Evolutionary conservation across 2,113 vertebrate species (phyloP).

Genomic region (Gadus chalcogrammus): DNA sequence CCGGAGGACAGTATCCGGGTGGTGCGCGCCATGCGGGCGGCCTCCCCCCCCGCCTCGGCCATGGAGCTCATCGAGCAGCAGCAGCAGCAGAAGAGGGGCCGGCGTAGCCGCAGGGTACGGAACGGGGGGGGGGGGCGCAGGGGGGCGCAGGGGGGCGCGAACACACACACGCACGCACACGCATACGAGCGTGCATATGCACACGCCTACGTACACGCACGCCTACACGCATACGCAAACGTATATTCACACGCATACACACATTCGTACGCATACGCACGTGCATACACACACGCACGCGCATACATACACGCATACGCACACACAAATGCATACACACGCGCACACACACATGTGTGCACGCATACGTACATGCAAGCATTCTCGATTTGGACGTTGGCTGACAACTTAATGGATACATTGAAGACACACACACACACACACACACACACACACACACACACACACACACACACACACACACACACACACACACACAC

Average conservation of each 20-base stretch:
- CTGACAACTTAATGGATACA: too few species aligned
- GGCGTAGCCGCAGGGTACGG: constrained; percentile 85
- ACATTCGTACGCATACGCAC: too few species aligned
- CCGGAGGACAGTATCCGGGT: constrained; percentile 96
- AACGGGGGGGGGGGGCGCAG: background rate
- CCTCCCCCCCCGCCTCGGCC: constrained; percentile 86
- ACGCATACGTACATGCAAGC: too few species aligned
- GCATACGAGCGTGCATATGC: too few species aligned
- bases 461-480: background rate
- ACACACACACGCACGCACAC: background rate
- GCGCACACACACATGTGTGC: too few species aligned
- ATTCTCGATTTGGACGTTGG: too few species aligned
- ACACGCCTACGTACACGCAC: too few species aligned
- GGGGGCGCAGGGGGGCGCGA: background rate
- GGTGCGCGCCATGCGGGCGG: constrained; percentile 86
- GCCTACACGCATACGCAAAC: too few species aligned
- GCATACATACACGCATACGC: too few species aligned
- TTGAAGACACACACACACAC: background rate
- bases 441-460: background rate
- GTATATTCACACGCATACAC: too few species aligned
- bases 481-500: background rate
- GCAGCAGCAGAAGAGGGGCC: constrained; percentile 84
- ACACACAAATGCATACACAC: too few species aligned
- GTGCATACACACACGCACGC: too few species aligned
- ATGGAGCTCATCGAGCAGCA: constrained; percentile 91